A percentile compares a stretch with the other conserved stretches of the same genome.
Conservation (phyloP, 2,888 invertebrate species). For the Ochropleura leucogaster region DNA sequence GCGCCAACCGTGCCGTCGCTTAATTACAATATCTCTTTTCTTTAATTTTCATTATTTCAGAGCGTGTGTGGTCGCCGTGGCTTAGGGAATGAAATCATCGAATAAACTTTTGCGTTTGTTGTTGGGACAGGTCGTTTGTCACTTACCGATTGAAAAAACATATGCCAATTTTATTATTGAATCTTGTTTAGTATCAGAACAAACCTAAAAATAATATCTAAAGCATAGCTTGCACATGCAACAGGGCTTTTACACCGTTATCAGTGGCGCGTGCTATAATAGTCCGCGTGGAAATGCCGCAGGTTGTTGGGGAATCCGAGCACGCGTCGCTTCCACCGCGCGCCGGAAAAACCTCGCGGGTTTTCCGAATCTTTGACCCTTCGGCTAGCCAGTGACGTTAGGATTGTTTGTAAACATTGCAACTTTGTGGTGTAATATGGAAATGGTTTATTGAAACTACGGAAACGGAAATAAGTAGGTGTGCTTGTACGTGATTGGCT, state of each 20-base stretch:
- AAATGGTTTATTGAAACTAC: background rate
- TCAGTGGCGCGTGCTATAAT: conserved; percentile 39
- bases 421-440: conserved; percentile 5
- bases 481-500: background rate
- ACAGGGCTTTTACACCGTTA: conserved; percentile 9
- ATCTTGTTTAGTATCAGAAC: background rate
- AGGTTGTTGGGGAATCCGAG: conserved; percentile 8
- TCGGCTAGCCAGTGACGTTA: background rate
- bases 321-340: conserved; percentile 25
- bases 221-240: conserved; percentile 14
- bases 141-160: no score
- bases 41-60: no score
- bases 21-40: no score
- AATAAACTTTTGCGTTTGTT: no score
- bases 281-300: conserved; percentile 27
- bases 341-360: conserved; percentile 52
- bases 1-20: no score
- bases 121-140: no score
- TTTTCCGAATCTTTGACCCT: conserved; percentile 57
- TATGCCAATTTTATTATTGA: no score
- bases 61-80: no score
- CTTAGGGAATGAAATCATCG: no score
- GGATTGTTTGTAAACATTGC: conserved; percentile 56
- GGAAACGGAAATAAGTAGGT: background rate
- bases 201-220: background rate